Conservation (phyloP, 2,113 vertebrate species). For the Myrmecophaga tridactyla region DNA sequence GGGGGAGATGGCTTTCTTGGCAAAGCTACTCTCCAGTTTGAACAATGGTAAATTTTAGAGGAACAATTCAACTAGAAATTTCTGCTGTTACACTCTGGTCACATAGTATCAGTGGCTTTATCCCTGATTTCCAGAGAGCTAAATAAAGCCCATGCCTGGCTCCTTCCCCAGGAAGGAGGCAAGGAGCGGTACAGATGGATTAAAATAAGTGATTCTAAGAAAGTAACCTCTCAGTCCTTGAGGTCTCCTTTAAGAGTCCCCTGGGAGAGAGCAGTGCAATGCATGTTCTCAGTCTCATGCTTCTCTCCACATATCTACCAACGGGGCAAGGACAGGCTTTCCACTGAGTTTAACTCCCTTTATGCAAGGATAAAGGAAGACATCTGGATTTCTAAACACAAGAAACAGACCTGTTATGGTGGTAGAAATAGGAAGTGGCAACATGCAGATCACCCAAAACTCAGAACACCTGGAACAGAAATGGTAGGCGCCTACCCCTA, state of each 20-base stretch:
- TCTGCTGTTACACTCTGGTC: neutral
- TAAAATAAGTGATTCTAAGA: neutral
- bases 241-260: neutral
- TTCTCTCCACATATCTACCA: accelerated
- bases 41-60: accelerated
- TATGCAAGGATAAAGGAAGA: neutral
- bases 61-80: neutral
- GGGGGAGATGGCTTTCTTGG: neutral
- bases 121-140: neutral
- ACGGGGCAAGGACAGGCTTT: neutral
- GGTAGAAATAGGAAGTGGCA: neutral
- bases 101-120: neutral
- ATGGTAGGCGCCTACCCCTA: neutral
- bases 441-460: accelerated
- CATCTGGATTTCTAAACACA: neutral
- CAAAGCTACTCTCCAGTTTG: neutral
- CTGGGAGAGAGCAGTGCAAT: neutral
- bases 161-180: neutral
- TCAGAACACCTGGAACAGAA: neutral
- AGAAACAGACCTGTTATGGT: neutral
- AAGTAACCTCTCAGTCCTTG: neutral
- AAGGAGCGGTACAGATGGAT: accelerated
- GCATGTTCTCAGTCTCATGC: neutral
- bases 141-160: neutral
- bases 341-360: neutral